Evolutionary conservation across 2,888 invertebrate genomes (phyloP).

Genomic region (Eristalis tenax): DNA sequence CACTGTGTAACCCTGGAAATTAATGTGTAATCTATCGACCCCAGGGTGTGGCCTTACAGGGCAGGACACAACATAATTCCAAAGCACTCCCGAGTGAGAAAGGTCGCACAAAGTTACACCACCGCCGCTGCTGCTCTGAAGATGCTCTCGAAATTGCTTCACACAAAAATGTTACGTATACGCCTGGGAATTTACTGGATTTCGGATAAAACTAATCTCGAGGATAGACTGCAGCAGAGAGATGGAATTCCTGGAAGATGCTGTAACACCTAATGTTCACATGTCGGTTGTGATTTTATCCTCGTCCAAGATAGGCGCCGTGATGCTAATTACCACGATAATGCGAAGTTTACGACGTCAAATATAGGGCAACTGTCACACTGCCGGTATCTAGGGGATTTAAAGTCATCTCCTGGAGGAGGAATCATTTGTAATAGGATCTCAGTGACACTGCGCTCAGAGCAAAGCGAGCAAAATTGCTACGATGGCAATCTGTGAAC

Average conservation of each 20-base stretch:
- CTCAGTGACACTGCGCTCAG: background rate
- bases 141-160: slow-evolving; percentile 18
- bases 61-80: slow-evolving; percentile 26
- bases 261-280: background rate
- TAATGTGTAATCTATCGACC: slow-evolving; percentile 58
- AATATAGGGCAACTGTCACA: background rate
- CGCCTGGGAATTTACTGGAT: slow-evolving; percentile 7
- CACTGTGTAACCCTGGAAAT: slow-evolving; percentile 29
- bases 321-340: background rate
- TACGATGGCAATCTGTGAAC: background rate
- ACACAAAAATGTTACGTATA: slow-evolving; percentile 20
- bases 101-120: background rate
- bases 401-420: background rate
- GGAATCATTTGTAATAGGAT: background rate
- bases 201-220: background rate
- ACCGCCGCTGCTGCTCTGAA: background rate
- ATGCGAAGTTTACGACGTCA: background rate
- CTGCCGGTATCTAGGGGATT: background rate
- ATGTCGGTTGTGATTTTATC: background rate
- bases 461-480: background rate
- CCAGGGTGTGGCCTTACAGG: slow-evolving; percentile 28
- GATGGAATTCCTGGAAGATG: background rate
- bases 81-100: slow-evolving; percentile 4
- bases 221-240: background rate
- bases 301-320: background rate